Evolutionary conservation across 1,140 invertebrate species (phyloP).

Genomic region (Plodia interpunctella): DNA sequence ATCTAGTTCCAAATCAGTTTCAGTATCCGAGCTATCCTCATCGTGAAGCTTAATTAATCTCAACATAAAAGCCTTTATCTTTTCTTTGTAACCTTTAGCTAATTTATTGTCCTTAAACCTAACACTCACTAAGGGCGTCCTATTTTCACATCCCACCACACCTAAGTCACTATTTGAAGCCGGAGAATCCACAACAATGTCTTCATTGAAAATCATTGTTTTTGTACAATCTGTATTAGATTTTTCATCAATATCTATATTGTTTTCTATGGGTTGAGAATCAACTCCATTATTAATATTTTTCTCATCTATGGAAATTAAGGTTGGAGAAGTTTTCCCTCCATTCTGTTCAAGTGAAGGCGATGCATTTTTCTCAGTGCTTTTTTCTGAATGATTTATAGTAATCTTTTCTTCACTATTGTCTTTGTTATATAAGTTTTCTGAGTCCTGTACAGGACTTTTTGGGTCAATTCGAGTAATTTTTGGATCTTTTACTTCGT

Average conservation of each 20-base stretch:
- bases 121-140: constrained; percentile 53
- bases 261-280: constrained; percentile 14
- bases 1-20: constrained; percentile 62
- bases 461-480: constrained; percentile 34
- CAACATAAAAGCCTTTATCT: constrained; percentile 60
- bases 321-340: constrained; percentile 47
- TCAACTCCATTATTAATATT: background rate
- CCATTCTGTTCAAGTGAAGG: constrained; percentile 37
- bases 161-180: constrained; percentile 45
- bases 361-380: constrained; percentile 11
- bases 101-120: constrained; percentile 56
- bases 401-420: constrained; percentile 28
- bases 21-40: constrained; percentile 37
- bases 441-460: constrained; percentile 12
- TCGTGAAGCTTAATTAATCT: constrained; percentile 51
- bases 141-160: constrained; percentile 56
- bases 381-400: constrained; percentile 29
- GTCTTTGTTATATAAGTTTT: constrained; percentile 18
- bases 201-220: constrained; percentile 50
- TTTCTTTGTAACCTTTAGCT: constrained; percentile 50
- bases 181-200: constrained; percentile 52
- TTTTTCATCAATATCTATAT: constrained; percentile 20
- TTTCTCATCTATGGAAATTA: background rate
- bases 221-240: constrained; percentile 20
- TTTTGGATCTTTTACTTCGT: constrained; percentile 60